Conservation (phyloP, 1,140 invertebrate species). For the Ephestia elutella region DNA sequence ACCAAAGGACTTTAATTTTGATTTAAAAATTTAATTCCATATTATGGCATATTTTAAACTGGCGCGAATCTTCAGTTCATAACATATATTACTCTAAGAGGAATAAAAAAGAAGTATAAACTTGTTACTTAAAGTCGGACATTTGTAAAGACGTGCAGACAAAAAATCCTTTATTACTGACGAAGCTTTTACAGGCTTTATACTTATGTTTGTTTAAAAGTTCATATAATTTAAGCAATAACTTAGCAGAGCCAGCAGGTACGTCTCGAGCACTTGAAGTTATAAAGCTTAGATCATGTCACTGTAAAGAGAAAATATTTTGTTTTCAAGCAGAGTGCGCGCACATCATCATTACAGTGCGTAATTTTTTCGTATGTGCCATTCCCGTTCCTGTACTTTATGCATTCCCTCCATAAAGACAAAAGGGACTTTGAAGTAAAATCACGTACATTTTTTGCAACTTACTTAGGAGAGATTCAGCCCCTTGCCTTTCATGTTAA, state of each 20-base stretch:
- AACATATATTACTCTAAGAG: no score
- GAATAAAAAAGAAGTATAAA: no score
- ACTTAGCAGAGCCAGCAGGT: neutral
- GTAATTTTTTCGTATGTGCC: conserved; percentile 73
- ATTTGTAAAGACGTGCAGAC: no score
- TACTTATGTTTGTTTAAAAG: neutral
- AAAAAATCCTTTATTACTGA: no score
- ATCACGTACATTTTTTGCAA: conserved; percentile 74
- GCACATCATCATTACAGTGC: conserved; percentile 71
- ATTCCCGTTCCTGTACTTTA: conserved; percentile 69
- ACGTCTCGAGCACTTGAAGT: neutral
- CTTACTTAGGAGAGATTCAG: conserved; percentile 73
- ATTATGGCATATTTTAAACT: no score
- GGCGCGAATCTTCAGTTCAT: no score
- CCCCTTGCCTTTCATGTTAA: conserved; percentile 71
- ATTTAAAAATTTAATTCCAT: no score
- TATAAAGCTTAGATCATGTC: conserved; percentile 24
- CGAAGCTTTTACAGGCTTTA: no score
- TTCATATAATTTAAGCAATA: neutral
- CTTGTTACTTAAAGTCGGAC: no score
- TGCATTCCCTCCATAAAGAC: conserved; percentile 71
- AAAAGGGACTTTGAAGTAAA: conserved; percentile 74
- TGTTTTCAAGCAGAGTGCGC: conserved; percentile 64
- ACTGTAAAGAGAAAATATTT: conserved; percentile 68
- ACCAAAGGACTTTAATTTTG: no score